Conservation (phyloP, 2,888 invertebrate species). For the Crematogaster levior region DNA sequence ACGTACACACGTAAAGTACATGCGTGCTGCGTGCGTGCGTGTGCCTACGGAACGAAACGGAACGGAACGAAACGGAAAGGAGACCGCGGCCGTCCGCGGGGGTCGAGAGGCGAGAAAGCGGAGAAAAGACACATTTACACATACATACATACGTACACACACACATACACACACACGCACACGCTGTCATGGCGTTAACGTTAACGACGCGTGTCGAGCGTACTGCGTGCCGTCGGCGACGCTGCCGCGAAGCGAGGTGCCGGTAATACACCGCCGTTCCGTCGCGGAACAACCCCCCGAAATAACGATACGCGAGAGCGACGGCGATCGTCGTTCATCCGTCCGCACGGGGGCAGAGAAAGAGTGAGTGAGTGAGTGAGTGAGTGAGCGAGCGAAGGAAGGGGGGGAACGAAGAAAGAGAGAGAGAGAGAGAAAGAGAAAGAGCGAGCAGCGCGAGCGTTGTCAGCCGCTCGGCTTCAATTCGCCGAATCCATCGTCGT, state of each 20-base stretch:
- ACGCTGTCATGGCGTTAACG: conserved; percentile 34
- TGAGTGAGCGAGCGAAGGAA: neutral
- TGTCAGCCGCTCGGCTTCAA: conserved; percentile 14
- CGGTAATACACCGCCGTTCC: conserved; percentile 37
- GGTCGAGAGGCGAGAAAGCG: conserved; percentile 17
- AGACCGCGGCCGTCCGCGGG: neutral
- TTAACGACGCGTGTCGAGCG: conserved; percentile 43
- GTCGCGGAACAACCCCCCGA: neutral
- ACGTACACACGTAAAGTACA: neutral
- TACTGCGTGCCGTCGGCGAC: conserved; percentile 27
- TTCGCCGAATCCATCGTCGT: neutral
- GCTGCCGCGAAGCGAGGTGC: conserved; percentile 33
- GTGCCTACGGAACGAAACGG: neutral
- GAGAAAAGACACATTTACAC: neutral
- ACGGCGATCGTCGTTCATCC: conserved; percentile 23
- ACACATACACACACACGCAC: neutral
- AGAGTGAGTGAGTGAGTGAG: conserved; percentile 11
- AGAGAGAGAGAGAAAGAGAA: neutral
- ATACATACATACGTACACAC: neutral
- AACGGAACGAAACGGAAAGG: neutral
- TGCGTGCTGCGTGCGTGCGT: conserved; percentile 23
- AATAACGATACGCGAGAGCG: conserved; percentile 8
- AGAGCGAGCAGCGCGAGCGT: conserved; percentile 33
- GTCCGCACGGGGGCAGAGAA: neutral
- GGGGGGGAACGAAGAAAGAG: neutral